Base-by-base conservation (phyloP, 2,888 invertebrate genomes). In the Acheta domesticus region DNA sequence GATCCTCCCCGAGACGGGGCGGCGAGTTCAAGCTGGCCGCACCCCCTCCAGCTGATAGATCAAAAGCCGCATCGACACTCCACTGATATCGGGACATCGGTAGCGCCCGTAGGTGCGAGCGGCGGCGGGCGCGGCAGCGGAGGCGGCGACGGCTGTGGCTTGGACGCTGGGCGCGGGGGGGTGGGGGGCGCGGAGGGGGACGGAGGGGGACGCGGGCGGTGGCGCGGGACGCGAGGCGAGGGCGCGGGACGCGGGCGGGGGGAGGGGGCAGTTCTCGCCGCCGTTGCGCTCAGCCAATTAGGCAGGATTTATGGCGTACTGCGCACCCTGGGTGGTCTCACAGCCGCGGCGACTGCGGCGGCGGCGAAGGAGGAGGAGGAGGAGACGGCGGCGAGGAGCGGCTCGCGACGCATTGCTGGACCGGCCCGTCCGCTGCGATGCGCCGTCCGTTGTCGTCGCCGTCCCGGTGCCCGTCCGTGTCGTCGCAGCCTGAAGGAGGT, bases 291-390 rank as follows among this genome's bases (percentile, higher is more conserved):
- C 62, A 62, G 62, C 62, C 62, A 62, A 62, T 62, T 62, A 11
- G 62, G 62, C 62, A 62, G 62, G 62, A 62, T 62, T 62, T 62
- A 62, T 62, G 62, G 62, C 62, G 62, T 62, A 62, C 62, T 62
- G 62, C 62, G 14, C 62, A 62, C 62, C 62, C 62, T 16, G 62
- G 16, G 62, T 62, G 62, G 62, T 62, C 62, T n/a, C 16, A 62
- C 62, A 62, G 62, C 62, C 16, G 62, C 62, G 62, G 36, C 36
- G 36, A 36, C 23, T 23, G 23, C 36, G 36, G 36, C 36, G 36
- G 36, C 36, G 36, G 36, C 8, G 36, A 8, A 5, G 36, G 36
- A 5, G 36, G 36, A 36, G 36, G 36, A 36, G 36, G 36, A 36
- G 36, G 36, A 36, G 36, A 36, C 36, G 36, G 36, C 36, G 36